Percentiles rank a stretch among this genome's conserved stretches.
These are phyloP conservation scores for Lissonota sp. DNA, from an alignment of 2,888 invertebrate species.

Conservation along the genomic window DNA sequence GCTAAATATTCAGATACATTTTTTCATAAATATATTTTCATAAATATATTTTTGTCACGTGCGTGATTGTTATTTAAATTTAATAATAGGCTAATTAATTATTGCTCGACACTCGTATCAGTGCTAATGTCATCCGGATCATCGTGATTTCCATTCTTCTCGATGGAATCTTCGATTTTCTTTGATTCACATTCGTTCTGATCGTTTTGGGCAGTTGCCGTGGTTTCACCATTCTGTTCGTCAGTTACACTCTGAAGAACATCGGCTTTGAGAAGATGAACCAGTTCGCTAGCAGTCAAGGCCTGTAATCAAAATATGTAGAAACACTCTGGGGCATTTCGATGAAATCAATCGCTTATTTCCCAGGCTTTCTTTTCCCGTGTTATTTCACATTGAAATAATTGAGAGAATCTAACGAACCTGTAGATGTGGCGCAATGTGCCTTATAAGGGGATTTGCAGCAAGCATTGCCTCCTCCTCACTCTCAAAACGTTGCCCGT, in stretches of 20 bases:
- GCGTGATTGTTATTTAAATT: not conserved
- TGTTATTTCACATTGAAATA: slow-evolving; percentile 39
- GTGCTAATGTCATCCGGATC: not conserved
- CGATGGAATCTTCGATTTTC: slow-evolving; percentile 6
- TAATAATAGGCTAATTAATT: not conserved
- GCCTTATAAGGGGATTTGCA: slow-evolving; percentile 80
- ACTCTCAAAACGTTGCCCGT: slow-evolving; percentile 85
- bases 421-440: slow-evolving; percentile 82
- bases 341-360: not conserved
- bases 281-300: slow-evolving; percentile 83
- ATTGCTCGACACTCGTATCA: slow-evolving; percentile 23
- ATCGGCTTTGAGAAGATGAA: slow-evolving; percentile 84
- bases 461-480: slow-evolving; percentile 79
- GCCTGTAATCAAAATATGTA: slow-evolving; percentile 78
- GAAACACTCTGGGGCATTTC: not conserved
- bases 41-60: not conserved
- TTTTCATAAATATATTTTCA: not conserved
- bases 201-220: slow-evolving; percentile 34
- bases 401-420: slow-evolving; percentile 64
- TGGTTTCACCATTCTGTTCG: slow-evolving; percentile 69
- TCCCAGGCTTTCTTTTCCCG: too few species aligned
- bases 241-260: slow-evolving; percentile 79
- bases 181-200: slow-evolving; percentile 7
- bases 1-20: not conserved
- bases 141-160: slow-evolving; percentile 15